Conservation (phyloP, 2,113 vertebrate species). For the Platanista minor region DNA sequence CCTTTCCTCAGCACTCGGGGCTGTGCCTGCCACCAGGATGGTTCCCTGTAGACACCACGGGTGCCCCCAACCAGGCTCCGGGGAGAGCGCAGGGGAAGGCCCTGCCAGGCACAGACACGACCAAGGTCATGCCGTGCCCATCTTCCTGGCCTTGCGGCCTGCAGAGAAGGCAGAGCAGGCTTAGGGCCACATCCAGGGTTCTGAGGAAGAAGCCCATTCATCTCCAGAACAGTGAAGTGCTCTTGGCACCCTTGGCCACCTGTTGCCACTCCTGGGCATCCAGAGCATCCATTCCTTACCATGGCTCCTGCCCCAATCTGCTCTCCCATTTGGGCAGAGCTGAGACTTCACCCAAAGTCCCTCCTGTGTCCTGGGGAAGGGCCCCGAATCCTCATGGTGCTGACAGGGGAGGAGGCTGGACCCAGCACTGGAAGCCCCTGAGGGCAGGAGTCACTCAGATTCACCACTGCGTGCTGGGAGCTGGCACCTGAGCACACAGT, state of each 20-base stretch:
- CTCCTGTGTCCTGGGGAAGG: neutral
- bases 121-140: neutral
- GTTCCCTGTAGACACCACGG: neutral
- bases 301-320: rapidly evolving
- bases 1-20: neutral
- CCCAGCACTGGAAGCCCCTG: neutral
- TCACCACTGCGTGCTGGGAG: rapidly evolving
- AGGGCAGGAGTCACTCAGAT: neutral
- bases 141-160: neutral
- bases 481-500: neutral
- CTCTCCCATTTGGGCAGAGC: neutral
- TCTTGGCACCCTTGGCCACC: neutral
- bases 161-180: neutral
- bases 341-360: no score
- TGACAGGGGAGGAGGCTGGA: neutral
- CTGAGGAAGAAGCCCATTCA: neutral
- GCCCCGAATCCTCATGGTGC: no score
- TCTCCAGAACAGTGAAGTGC: neutral
- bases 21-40: neutral
- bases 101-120: neutral
- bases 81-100: neutral
- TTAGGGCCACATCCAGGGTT: neutral
- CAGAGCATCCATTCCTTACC: rapidly evolving
- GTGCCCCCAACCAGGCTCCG: neutral
- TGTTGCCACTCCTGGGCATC: neutral